Base-by-base conservation (phyloP, 1,140 invertebrate genomes). In the Latrodectus geometricus region DNA sequence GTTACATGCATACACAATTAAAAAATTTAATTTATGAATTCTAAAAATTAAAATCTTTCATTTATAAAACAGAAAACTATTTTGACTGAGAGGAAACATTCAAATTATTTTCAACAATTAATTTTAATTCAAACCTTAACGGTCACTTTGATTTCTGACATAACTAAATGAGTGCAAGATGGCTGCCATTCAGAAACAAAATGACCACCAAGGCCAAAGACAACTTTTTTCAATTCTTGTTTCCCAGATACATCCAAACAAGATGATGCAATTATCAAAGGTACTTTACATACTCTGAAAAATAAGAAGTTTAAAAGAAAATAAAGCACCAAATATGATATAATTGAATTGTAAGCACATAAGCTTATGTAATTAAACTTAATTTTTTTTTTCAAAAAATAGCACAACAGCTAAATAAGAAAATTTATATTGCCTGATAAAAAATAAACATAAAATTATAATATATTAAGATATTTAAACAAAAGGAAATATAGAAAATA, bases 71-170 rank as follows among this genome's bases (percentile, higher is more conserved):
- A 21, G n/a, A 20, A 20, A 21, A n/a, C n/a, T 21, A 68, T 12
- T 23, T 70, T 12, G 35, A 70, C 9, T 23, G 15, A 48, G 17
- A 8, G 21, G 0, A 69, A 12, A 20, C 15, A 21, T 3, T 35
- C 21, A 7, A 70, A 70, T 5, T 35, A 35, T 48, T 12, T 0
- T 70, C 8, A 35, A 70, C 8, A 35, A 15, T 14, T 5, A 70
- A 23, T 20, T 11, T n/a, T 7, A 23, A n/a, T 48, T 14, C 54
- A n/a, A 50, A 95, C 93, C 92, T 95, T 95, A 1, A 94, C 92
- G 14, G 94, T 95, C 20, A 95, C 91, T 20, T 92, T 93, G 48
- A 94, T 92, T 23, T 92, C 92, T 68, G 93, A 92, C 93, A 95
- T 95, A 15, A 95, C 94, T 35, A 95, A 90, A 90, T 94, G 93